Percentiles rank a stretch among this genome's conserved stretches.
phyloP scores from a whole-genome alignment of 2,797 vertebrate genomes.

The Tiaroga cobitis region DNA sequence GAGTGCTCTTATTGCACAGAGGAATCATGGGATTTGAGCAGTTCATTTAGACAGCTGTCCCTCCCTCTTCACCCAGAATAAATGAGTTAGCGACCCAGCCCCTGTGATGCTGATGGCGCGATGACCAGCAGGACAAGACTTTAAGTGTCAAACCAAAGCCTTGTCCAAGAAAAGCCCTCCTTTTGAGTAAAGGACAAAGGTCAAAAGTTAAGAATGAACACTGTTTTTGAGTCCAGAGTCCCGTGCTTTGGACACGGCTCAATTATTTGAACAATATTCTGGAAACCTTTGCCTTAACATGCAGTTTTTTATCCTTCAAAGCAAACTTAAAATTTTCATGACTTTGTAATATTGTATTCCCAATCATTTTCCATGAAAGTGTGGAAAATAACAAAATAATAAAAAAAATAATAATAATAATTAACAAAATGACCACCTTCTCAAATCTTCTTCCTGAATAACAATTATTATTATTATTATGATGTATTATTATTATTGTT shows the following conservation, averaged over 20 bases:
- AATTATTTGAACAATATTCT: not conserved
- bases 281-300: not conserved
- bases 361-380: not conserved
- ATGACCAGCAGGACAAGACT: slow-evolving; percentile 13
- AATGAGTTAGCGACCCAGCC: not conserved
- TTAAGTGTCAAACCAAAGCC: slow-evolving; percentile 7
- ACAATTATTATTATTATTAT: too few species aligned
- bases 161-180: not conserved
- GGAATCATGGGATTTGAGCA: slow-evolving; percentile 24
- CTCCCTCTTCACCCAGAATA: not conserved
- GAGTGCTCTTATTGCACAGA: slow-evolving; percentile 5
- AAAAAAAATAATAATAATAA: not conserved
- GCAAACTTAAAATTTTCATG: not conserved
- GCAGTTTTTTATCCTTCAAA: not conserved
- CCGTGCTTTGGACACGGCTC: not conserved
- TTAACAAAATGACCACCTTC: not conserved
- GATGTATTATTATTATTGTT: too few species aligned
- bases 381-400: not conserved
- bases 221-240: not conserved
- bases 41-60: slow-evolving; percentile 37
- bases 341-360: not conserved
- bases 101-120: not conserved
- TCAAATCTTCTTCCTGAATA: not conserved
- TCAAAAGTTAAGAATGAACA: not conserved
- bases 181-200: slow-evolving; percentile 22